Conservation (phyloP, 2,888 invertebrate species). For the Leptinotarsa tumamoca region DNA sequence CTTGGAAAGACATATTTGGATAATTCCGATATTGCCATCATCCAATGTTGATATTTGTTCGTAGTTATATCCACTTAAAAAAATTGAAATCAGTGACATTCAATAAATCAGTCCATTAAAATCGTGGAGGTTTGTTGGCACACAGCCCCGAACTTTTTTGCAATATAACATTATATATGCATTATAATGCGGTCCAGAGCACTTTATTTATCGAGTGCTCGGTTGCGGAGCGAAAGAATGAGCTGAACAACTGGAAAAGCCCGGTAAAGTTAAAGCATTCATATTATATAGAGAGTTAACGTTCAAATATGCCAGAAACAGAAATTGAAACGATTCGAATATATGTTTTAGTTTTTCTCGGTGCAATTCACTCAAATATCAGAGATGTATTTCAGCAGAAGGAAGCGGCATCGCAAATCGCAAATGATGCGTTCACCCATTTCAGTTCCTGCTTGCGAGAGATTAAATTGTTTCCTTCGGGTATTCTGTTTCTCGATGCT, state of each 20-base stretch:
- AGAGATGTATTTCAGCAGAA: slow-evolving; percentile 48
- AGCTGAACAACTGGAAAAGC: slow-evolving; percentile 61
- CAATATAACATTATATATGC: slow-evolving; percentile 68
- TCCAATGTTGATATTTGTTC: too few relatives aligned
- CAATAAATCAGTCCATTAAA: slow-evolving; percentile 11
- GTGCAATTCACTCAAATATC: slow-evolving; percentile 52
- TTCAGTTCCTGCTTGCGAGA: slow-evolving; percentile 33
- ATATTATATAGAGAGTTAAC: slow-evolving; percentile 67
- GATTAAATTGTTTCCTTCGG: slow-evolving; percentile 37
- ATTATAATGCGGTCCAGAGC: slow-evolving; percentile 65
- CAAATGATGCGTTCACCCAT: slow-evolving; percentile 47
- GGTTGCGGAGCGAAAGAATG: slow-evolving; percentile 56
- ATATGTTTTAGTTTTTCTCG: slow-evolving; percentile 65
- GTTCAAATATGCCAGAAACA: slow-evolving; percentile 68
- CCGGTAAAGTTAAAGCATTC: slow-evolving; percentile 66
- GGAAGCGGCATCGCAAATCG: slow-evolving; percentile 38
- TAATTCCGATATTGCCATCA: too few relatives aligned
- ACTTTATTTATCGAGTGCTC: slow-evolving; percentile 51
- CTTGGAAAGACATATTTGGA: too few relatives aligned
- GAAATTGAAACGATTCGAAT: slow-evolving; percentile 67
- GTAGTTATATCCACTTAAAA: too few relatives aligned
- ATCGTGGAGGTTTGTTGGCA: slow-evolving; percentile 31
- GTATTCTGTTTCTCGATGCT: slow-evolving; percentile 24
- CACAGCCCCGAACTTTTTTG: slow-evolving; percentile 62
- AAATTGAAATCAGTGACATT: background rate